Evolutionary conservation across 2,113 vertebrate species (phyloP).

Genomic region (Cynocephalus volans): DNA sequence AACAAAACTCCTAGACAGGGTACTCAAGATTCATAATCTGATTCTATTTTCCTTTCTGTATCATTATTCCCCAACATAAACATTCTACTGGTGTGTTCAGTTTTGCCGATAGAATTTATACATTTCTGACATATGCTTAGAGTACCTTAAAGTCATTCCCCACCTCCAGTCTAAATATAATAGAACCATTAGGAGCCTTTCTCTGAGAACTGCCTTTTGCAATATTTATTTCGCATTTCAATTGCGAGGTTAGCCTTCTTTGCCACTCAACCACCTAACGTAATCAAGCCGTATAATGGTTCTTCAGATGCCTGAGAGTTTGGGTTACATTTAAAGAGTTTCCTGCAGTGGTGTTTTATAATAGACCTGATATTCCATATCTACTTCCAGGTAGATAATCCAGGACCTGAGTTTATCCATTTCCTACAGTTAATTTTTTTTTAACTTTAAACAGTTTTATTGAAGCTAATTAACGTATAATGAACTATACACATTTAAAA

Average conservation of each 20-base stretch:
- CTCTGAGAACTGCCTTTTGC: not conserved
- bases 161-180: not conserved
- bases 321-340: not conserved
- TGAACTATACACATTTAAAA: not conserved
- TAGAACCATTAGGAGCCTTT: not conserved
- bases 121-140: not conserved
- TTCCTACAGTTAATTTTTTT: not conserved
- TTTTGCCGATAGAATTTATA: not conserved
- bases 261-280: not conserved
- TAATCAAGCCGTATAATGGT: not conserved
- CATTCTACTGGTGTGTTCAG: not conserved
- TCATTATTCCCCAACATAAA: not conserved
- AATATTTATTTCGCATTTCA: constrained; percentile 47
- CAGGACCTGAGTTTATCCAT: not conserved
- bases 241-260: not conserved
- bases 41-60: not conserved
- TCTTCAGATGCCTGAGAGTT: not conserved
- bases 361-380: not conserved
- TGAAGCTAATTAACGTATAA: not conserved
- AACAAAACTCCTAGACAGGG: not conserved
- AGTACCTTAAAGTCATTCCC: not conserved
- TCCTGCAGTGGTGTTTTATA: not conserved
- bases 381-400: not conserved
- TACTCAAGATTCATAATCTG: not conserved
- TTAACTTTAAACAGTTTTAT: not conserved